Conservation (phyloP, 2,888 invertebrate genomes). For the Acrocera orbiculus region DNA sequence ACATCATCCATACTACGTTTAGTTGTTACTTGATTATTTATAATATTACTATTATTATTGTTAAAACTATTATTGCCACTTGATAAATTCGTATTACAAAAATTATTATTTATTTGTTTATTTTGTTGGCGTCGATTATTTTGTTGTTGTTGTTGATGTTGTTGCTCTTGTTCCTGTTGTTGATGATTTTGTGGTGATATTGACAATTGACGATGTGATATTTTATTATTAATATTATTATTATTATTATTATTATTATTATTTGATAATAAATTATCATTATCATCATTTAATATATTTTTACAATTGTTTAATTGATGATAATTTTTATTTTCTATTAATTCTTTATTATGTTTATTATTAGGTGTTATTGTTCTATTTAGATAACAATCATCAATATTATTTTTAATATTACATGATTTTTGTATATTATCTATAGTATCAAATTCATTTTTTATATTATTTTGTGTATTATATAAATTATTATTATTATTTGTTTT, state of each 20-base stretch:
- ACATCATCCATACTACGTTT: slow-evolving; percentile 87
- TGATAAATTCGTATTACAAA: neutral
- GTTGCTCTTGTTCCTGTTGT: slow-evolving; percentile 32
- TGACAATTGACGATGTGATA: slow-evolving; percentile 14
- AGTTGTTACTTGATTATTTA: slow-evolving; percentile 3
- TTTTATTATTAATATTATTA: slow-evolving; percentile 7
- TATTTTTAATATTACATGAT: neutral
- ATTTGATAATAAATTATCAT: slow-evolving; percentile 8
- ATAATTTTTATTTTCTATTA: slow-evolving; percentile 1
- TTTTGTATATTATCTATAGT: slow-evolving; percentile 1
- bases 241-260: slow-evolving; percentile 9
- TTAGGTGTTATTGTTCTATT: neutral
- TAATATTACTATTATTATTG: slow-evolving; percentile 6
- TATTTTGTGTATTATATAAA: slow-evolving; percentile 5
- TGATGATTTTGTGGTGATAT: slow-evolving; percentile 34
- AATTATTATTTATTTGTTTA: neutral
- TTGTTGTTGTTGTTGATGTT: slow-evolving; percentile 5
- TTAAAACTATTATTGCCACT: neutral
- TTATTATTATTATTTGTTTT: slow-evolving; percentile 10
- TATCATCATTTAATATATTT: slow-evolving; percentile 4
- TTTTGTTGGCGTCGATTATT: slow-evolving; percentile 2
- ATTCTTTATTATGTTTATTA: slow-evolving; percentile 1
- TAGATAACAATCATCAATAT: neutral
- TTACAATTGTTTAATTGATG: slow-evolving; percentile 3
- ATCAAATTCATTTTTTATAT: slow-evolving; percentile 3